Evolutionary conservation across 2,888 invertebrate genomes (phyloP).

Genomic region (Brachypalpus laphriformis): DNA sequence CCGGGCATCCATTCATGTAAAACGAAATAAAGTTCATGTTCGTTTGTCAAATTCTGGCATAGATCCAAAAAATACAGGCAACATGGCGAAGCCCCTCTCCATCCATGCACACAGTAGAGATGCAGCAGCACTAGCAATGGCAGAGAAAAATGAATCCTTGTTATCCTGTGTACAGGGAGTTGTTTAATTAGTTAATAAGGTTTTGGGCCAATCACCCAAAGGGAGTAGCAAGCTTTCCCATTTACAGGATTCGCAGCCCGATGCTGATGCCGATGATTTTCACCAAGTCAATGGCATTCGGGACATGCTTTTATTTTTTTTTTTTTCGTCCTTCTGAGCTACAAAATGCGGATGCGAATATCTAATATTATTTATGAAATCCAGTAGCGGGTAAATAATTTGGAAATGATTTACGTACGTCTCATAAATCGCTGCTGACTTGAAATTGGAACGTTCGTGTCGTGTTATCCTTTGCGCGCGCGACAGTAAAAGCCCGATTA

Average conservation of each 20-base stretch:
- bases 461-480: slow-evolving; percentile 35
- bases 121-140: slow-evolving; percentile 29
- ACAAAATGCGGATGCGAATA: slow-evolving; percentile 37
- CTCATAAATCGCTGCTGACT: slow-evolving; percentile 45
- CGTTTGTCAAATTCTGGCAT: slow-evolving; percentile 73
- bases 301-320: not conserved
- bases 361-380: slow-evolving; percentile 60
- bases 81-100: slow-evolving; percentile 54
- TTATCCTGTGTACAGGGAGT: slow-evolving; percentile 65
- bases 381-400: slow-evolving; percentile 49
- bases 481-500: not conserved
- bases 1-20: slow-evolving; percentile 74
- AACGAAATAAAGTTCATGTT: slow-evolving; percentile 74
- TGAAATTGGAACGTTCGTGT: slow-evolving; percentile 41
- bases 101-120: slow-evolving; percentile 13
- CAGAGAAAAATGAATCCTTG: slow-evolving; percentile 67
- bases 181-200: slow-evolving; percentile 74
- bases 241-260: slow-evolving; percentile 35
- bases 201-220: slow-evolving; percentile 73
- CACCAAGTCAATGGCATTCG: slow-evolving; percentile 45
- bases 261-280: slow-evolving; percentile 51
- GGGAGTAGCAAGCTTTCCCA: slow-evolving; percentile 56
- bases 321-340: not conserved
- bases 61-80: slow-evolving; percentile 69
- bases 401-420: slow-evolving; percentile 47